Base-by-base conservation (phyloP, 1,140 invertebrate genomes). In the Sipha flava region DNA sequence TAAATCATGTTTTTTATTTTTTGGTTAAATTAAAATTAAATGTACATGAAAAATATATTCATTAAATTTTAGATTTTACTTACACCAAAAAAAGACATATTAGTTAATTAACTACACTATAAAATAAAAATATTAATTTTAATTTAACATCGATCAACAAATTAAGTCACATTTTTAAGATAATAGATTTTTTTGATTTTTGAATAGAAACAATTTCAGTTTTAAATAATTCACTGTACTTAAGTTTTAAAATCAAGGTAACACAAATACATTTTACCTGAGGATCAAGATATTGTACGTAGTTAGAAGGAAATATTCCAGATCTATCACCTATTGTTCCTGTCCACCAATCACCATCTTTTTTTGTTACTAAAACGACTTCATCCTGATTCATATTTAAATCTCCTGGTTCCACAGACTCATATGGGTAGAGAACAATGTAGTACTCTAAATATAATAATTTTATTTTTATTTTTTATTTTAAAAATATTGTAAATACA, bases 271-370 rank as follows among this genome's bases (percentile, higher is more conserved):
- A 29, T 29, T 70, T 72, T 79, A 79, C 80, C 64, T 77, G 75
- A 12, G 59, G 40, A 57, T 81, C 81, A 59, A 79, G 31, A 57
- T 88, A 89, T 83, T 92, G 90, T 23, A 96, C 94, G 86, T 96
- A 96, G 88, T 96, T 97, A 1, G 92, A 94, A 0, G 98, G 98
- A 86, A 99, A 99, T 81, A 99, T 96, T 26, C 98, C 98, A 16
- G 88, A 90, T 81, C 91, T 90, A 49, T 91, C 91, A 52, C 90
- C 94, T 82, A 97, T 91, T 68, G 89, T 90, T 47, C 98, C 98
- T 12, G 96, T 98, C 97, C 97, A 99, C 97, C 97, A 99, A 84
- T 99, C 96, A 7, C 95, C 96, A 81, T 98, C 95, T 82, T 94
- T 92, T 82, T 96, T 92, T 5, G 90, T 89, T 1, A 98, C 95